A percentile compares a stretch with the other conserved stretches of the same genome.
phyloP scores from a whole-genome alignment of 2,797 vertebrate genomes.

The Liasis olivaceus region DNA sequence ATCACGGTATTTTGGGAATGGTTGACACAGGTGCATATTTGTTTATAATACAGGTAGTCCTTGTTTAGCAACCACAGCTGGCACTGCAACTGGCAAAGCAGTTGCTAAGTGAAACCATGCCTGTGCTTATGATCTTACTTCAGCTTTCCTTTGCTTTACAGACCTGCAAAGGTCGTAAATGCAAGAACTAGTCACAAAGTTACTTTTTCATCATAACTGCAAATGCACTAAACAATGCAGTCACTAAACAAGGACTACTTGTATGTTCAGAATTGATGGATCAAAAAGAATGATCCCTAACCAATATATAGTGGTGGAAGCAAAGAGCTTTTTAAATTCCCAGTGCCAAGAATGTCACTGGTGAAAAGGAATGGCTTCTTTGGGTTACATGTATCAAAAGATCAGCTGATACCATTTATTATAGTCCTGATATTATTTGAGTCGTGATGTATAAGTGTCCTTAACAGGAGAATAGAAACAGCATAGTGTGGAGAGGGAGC shows the following conservation, averaged over 20 bases:
- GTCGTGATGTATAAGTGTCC: not conserved
- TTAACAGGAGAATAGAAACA: not conserved
- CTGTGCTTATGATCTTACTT: too few relatives aligned
- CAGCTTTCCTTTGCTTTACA: too few relatives aligned
- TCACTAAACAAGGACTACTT: too few relatives aligned
- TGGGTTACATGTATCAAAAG: not conserved
- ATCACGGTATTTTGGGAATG: not conserved
- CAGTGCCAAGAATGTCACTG: too few relatives aligned
- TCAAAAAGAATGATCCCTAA: too few relatives aligned
- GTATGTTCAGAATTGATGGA: too few relatives aligned
- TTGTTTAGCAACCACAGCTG: not conserved
- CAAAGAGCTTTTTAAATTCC: too few relatives aligned
- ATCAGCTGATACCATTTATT: not conserved
- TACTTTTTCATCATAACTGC: too few relatives aligned
- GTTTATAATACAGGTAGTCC: not conserved
- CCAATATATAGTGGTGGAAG: too few relatives aligned
- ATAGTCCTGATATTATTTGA: not conserved
- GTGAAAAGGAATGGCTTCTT: not conserved
- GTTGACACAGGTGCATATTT: not conserved
- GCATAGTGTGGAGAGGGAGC: not conserved
- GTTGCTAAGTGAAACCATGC: not conserved
- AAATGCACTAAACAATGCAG: too few relatives aligned
- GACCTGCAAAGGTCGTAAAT: too few relatives aligned
- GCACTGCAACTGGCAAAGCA: not conserved
- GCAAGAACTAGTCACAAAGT: too few relatives aligned